Percentiles rank a stretch among this genome's conserved stretches.
Evolutionary conservation across 2,797 vertebrate species (phyloP).

Genomic region (Mormyrus hasselquistii): DNA sequence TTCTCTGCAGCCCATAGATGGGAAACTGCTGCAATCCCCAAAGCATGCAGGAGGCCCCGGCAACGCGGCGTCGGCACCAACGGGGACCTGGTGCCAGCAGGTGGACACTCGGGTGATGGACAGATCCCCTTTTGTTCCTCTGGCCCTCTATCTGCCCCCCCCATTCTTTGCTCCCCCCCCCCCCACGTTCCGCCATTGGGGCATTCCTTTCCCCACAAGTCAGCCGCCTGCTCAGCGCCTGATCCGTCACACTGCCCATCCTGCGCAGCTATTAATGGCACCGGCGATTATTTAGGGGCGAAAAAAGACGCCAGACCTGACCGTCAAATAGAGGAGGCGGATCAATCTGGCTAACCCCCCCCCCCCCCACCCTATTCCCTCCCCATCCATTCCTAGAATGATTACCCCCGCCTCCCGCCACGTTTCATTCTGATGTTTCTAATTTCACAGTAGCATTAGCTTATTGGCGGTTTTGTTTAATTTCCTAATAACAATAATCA

Average conservation of each 20-base stretch:
- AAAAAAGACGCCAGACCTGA: conserved; percentile 34
- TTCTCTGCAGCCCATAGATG: background rate
- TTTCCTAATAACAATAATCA: background rate
- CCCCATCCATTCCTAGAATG: conserved; percentile 24
- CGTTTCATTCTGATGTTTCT: background rate
- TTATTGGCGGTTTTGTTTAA: background rate
- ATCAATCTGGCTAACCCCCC: conserved; percentile 30
- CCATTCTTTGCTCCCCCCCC: background rate
- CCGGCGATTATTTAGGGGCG: conserved; percentile 40
- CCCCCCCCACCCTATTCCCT: conserved; percentile 23
- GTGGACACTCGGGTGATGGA: conserved; percentile 33
- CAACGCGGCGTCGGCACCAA: conserved; percentile 15
- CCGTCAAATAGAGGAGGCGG: conserved; percentile 40
- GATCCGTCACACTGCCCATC: conserved; percentile 50
- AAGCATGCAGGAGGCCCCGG: background rate
- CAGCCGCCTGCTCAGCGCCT: conserved; percentile 46
- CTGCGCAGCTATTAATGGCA: conserved; percentile 57
- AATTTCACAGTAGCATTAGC: background rate
- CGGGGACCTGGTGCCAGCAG: conserved; percentile 29
- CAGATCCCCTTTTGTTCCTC: conserved; percentile 29
- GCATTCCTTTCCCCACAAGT: conserved; percentile 56
- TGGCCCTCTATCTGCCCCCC: background rate
- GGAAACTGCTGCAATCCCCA: background rate
- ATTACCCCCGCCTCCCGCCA: background rate
- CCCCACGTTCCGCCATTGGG: conserved; percentile 35